Evolutionary conservation across 2,797 vertebrate species (phyloP).

Genomic region (Psittacula derbiana): DNA sequence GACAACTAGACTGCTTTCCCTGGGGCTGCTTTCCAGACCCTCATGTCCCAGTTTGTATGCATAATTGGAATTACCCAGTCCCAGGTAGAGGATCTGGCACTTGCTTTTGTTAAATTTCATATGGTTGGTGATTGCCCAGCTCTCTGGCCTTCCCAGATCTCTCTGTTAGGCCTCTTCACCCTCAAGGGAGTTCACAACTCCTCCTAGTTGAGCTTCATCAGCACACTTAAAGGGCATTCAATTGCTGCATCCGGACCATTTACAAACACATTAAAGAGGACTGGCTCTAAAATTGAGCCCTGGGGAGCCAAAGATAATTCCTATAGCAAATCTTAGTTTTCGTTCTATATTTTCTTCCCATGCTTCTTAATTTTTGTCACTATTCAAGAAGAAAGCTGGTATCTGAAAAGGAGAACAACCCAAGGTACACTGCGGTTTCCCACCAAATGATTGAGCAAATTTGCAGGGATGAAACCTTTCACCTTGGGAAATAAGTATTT

Average conservation of each 20-base stretch:
- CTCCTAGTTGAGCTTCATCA: neutral
- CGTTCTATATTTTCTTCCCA: neutral
- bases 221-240: neutral
- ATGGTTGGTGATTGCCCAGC: neutral
- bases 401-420: neutral
- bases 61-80: neutral
- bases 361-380: neutral
- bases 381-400: neutral
- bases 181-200: neutral
- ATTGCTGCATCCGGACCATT: neutral
- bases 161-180: neutral
- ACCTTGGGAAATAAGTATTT: neutral
- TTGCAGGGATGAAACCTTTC: neutral
- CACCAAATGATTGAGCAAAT: neutral
- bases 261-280: neutral
- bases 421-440: rapidly evolving
- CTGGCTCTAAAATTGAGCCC: neutral
- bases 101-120: neutral
- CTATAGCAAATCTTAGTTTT: neutral
- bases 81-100: neutral
- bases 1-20: neutral
- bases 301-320: neutral
- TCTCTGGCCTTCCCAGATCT: neutral
- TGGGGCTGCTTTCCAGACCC: neutral
- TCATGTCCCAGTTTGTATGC: neutral